These are phyloP conservation scores for Rhineura floridana DNA, from an alignment of 2,113 vertebrate genomes.

Conservation along the genomic window DNA sequence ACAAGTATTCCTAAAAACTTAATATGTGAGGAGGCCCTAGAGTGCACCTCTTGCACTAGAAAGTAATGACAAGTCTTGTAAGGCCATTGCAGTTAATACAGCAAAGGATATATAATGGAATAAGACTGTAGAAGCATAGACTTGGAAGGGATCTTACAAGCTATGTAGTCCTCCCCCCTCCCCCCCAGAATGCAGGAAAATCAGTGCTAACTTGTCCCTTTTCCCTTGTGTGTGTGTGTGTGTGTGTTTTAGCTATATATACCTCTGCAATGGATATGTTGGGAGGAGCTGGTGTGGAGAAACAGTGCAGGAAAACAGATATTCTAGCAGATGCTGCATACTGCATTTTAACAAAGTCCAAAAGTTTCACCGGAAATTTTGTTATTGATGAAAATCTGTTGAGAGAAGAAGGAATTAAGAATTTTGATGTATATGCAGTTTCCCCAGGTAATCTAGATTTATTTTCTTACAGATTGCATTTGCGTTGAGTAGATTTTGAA, in stretches of 20 bases:
- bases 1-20: not conserved
- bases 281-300: slow-evolving; percentile 83
- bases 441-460: slow-evolving; percentile 82
- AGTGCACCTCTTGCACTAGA: not conserved
- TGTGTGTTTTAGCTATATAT: slow-evolving; percentile 83
- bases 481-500: not conserved
- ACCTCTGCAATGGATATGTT: slow-evolving; percentile 96
- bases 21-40: too few species aligned
- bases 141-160: not conserved
- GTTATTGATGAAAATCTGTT: slow-evolving; percentile 91
- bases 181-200: not conserved
- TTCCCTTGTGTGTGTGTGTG: not conserved
- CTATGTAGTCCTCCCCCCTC: not conserved
- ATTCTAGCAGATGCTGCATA: slow-evolving; percentile 97
- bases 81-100: not conserved
- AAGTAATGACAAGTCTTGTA: not conserved
- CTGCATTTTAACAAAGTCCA: slow-evolving; percentile 84
- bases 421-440: slow-evolving; percentile 92
- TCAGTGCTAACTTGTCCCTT: slow-evolving; percentile 2
- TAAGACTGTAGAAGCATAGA: not conserved
- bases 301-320: slow-evolving; percentile 91
- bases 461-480: not conserved
- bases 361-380: slow-evolving; percentile 91
- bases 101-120: not conserved
- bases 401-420: slow-evolving; percentile 82